phyloP scores from a whole-genome alignment of 2,888 invertebrate species.

The Heteropelma amictum region DNA sequence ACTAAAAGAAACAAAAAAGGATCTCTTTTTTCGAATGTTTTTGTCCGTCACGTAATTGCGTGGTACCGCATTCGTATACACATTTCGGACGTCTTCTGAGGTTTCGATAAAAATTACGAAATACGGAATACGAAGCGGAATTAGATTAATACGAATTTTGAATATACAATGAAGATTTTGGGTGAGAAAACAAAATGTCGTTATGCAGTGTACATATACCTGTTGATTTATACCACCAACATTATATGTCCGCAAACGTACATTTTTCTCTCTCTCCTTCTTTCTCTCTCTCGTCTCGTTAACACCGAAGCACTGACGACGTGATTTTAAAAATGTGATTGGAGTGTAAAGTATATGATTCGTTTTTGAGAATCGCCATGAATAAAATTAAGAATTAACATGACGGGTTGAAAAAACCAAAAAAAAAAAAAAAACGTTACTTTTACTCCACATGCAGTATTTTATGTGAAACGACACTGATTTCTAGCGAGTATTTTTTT shows the following conservation, averaged over 20 bases:
- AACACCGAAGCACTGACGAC: constrained; percentile 45
- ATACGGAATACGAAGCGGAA: not conserved
- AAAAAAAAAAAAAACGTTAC: not conserved
- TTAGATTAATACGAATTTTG: not conserved
- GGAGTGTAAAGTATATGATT: constrained; percentile 59
- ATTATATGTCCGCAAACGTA: not conserved
- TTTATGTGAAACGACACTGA: not conserved
- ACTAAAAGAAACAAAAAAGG: constrained; percentile 30
- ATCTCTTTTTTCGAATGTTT: constrained; percentile 56
- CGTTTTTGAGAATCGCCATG: constrained; percentile 59
- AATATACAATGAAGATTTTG: constrained; percentile 9
- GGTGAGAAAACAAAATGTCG: constrained; percentile 7
- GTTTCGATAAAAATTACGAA: constrained; percentile 40
- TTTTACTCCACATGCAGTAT: constrained; percentile 10
- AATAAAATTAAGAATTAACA: constrained; percentile 55
- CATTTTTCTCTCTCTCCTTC: constrained; percentile 10
- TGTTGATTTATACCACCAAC: too few species aligned
- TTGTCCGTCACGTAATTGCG: constrained; percentile 59
- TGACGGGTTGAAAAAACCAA: constrained; percentile 13
- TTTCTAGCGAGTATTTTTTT: not conserved
- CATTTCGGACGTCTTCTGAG: constrained; percentile 55
- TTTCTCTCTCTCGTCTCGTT: constrained; percentile 34
- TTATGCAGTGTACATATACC: not conserved
- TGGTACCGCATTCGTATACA: constrained; percentile 55
- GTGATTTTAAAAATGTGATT: constrained; percentile 56